Percentiles rank a stretch among this genome's conserved stretches.
These are phyloP conservation scores for Catharus fuscescens DNA, from an alignment of 2,113 vertebrate species.

Conservation along the genomic window DNA sequence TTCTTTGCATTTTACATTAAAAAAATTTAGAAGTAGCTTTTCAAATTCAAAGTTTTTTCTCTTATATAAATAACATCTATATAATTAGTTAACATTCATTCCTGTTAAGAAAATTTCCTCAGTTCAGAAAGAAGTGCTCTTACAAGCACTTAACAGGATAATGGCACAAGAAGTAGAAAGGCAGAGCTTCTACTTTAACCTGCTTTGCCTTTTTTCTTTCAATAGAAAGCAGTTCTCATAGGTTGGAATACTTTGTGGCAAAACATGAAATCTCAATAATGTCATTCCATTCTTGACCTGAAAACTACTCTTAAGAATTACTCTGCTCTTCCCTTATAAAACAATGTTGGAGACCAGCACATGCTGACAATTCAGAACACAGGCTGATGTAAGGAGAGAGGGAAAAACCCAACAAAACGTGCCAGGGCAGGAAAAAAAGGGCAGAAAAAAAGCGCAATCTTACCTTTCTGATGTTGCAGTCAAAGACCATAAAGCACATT, in stretches of 20 bases:
- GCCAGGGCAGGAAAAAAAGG: not conserved
- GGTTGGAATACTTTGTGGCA: not conserved
- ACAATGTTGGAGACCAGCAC: not conserved
- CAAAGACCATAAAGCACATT: not conserved
- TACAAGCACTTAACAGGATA: not conserved
- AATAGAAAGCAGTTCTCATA: not conserved
- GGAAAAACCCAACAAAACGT: accelerated
- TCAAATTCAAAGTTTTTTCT: not conserved
- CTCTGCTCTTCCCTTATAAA: not conserved
- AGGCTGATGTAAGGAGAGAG: not conserved
- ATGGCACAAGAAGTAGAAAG: not conserved
- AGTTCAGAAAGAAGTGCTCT: not conserved
- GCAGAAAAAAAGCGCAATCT: not conserved
- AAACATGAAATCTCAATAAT: not conserved
- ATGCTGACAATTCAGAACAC: not conserved
- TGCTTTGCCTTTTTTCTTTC: not conserved
- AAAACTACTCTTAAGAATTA: not conserved
- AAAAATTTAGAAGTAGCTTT: not conserved
- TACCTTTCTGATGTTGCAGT: conserved; percentile 68
- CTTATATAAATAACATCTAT: not conserved
- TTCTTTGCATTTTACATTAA: not conserved
- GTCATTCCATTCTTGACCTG: not conserved
- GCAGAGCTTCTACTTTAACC: not conserved
- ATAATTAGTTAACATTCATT: not conserved
- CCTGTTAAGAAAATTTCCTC: not conserved